Base-by-base conservation (phyloP, 2,113 vertebrate species). In the Oceanodroma tethys region DNA sequence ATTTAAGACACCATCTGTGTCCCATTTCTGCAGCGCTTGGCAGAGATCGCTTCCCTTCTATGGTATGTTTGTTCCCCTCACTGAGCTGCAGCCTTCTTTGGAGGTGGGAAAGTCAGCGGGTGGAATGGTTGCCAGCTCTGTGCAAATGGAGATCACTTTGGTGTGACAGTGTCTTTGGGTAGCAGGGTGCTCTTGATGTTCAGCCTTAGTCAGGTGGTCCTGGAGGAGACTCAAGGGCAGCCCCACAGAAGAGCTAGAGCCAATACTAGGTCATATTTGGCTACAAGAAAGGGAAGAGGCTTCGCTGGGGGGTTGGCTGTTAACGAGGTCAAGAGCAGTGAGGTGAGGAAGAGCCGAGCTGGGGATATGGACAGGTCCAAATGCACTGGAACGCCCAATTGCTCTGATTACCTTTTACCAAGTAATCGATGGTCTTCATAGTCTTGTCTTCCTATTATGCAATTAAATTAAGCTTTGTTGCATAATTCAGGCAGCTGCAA, bases 1-100 rank as follows among this genome's bases (percentile, higher is more conserved):
- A 1, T 86, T 91, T 38, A 63, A 96, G 90, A 60, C 50, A 95
- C 96, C 97, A 96, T 97, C 96, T 97, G 96, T 97, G 95, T 95
- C 96, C 92, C 97, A 96, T 85, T 95, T 94, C 90, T 88, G 66
- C 75, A 62, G 88, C 0, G 1, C 92, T 93, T 86, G 88, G 96
- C 90, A 93, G 74, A 45, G 81, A 81, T 47, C 4, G 1, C 55
- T 96, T 90, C 94, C 96, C 97, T 96, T 97, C 96, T 97, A 93
- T 89, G 97, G 97, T 74, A 47, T 74, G 84, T 85, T 96, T 86
- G 60, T 79, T 95, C 97, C 91, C 75, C 86, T 85, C 0, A 1
- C 76, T 4, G 94, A 94, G 93, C 56, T 85, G 53, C 84, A 87
- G 89, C 30, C 68, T 90, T 76, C 91, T 85, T 43, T 0, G 70